Base-by-base conservation (phyloP, 2,113 vertebrate genomes). In the Malurus cyaneus region DNA sequence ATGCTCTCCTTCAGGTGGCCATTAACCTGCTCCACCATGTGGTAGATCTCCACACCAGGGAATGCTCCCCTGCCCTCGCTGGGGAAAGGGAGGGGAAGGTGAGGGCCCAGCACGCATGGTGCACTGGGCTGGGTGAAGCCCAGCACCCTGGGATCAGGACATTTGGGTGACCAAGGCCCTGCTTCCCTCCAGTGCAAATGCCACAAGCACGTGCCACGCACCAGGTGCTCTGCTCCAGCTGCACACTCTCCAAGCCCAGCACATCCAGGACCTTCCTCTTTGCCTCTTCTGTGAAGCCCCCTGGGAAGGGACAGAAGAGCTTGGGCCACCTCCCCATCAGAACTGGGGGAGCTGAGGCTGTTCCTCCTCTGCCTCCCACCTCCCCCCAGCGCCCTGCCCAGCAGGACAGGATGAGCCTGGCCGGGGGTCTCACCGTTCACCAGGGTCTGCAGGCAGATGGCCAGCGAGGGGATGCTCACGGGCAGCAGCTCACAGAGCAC, bases 401-500 rank as follows among this genome's bases (percentile, higher is more conserved):
- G n/a, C 70, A 44, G 47, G 39, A 34, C 0, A 0, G 66, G 28
- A 4, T 4, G 18, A 47, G 52, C 61, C 72, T 1, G 5, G 86
- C 73, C 29, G 10, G 25, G 41, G 13, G 16, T 14, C 98, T 97
- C 94, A 98, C 98, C 98, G 0, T 98, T 89, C 91, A 96, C 96
- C 76, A 98, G 80, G 14, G 94, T 97, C 95, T 98, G 96, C 65
- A 97, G 89, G 89, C 96, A 98, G 76, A 98, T 54, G 20, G 97
- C 97, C 92, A 98, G 91, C 8, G 98, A 98, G 9, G 98, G 98
- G 62, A 98, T 97, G 41, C 94, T 79, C 1, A 98, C 97, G 0
- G 98, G 98, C 60, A 98, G 94, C 73, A 98, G 97, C 92, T 98
- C 98, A 1, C 98, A 98, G 59, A 98, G 96, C 69, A 96, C 98